A percentile compares a stretch with the other conserved stretches of the same genome.
phyloP scores from a whole-genome alignment of 2,113 vertebrate species.

The Cebidichthys violaceus region DNA sequence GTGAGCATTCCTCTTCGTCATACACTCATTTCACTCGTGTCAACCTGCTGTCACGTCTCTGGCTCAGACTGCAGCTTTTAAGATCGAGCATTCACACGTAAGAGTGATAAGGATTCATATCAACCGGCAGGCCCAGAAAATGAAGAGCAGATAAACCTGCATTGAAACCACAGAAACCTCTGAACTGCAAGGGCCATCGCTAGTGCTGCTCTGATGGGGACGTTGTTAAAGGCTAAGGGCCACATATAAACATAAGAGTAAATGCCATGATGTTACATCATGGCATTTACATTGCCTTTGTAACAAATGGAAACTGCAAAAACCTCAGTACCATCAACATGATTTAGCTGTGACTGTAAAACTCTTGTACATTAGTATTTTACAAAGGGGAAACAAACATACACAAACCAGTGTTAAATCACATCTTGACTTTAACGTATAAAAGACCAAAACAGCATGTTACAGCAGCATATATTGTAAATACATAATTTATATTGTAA shows the following conservation, averaged over 20 bases:
- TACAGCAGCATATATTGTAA: constrained; percentile 58
- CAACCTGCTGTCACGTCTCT: constrained; percentile 25
- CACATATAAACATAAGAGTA: constrained; percentile 43
- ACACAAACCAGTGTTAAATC: constrained; percentile 49
- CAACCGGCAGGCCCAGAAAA: constrained; percentile 41
- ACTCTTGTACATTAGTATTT: constrained; percentile 6
- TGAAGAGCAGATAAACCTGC: constrained; percentile 23
- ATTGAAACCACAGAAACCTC: constrained; percentile 20
- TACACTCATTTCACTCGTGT: constrained; percentile 26
- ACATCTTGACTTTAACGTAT: constrained; percentile 73
- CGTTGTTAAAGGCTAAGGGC: constrained; percentile 32
- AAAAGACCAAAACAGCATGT: constrained; percentile 63
- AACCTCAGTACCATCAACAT: constrained; percentile 51
- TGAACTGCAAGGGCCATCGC: not conserved
- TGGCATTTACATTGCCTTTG: constrained; percentile 45
- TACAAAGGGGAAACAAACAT: not conserved
- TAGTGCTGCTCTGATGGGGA: constrained; percentile 4
- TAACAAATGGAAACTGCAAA: constrained; percentile 50
- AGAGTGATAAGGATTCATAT: constrained; percentile 49
- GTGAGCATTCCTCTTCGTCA: constrained; percentile 39
- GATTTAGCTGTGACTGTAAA: constrained; percentile 35
- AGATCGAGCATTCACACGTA: constrained; percentile 32
- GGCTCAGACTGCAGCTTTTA: constrained; percentile 29
- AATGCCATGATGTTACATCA: constrained; percentile 28
- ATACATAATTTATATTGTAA: constrained; percentile 50